Percentiles rank a stretch among this genome's conserved stretches.
Evolutionary conservation across 2,113 vertebrate genomes (phyloP).

Genomic region (Eptesicus fuscus): DNA sequence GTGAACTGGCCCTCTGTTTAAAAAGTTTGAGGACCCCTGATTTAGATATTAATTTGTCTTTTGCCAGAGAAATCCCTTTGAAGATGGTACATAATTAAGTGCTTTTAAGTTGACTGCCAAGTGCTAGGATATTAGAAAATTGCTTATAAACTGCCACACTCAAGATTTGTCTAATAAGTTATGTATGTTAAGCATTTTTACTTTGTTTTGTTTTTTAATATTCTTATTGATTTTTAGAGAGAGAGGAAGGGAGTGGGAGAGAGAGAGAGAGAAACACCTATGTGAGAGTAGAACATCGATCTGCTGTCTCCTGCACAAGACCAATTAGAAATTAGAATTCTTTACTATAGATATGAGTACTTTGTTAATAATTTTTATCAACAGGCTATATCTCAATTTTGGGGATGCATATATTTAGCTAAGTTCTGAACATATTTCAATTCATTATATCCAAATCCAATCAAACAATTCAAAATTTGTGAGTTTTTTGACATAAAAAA

Average conservation of each 20-base stretch:
- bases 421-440: neutral
- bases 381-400: neutral
- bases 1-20: too few species aligned
- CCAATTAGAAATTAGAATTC: neutral
- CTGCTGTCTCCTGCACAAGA: neutral
- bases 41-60: neutral
- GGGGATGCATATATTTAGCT: neutral
- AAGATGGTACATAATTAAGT: neutral
- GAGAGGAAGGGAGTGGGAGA: too few species aligned
- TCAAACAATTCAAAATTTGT: neutral
- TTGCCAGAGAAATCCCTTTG: neutral
- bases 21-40: too few species aligned
- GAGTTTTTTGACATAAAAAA: neutral
- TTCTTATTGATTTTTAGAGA: neutral
- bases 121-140: neutral
- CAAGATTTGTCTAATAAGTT: neutral
- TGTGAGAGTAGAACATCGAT: neutral
- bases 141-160: neutral
- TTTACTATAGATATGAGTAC: neutral
- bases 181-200: neutral
- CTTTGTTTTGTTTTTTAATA: conserved; percentile 2
- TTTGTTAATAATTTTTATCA: neutral
- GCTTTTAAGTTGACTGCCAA: neutral
- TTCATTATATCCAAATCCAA: neutral
- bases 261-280: neutral